Base-by-base conservation (phyloP, 1,140 invertebrate genomes). In the Saxidomus purpurata region DNA sequence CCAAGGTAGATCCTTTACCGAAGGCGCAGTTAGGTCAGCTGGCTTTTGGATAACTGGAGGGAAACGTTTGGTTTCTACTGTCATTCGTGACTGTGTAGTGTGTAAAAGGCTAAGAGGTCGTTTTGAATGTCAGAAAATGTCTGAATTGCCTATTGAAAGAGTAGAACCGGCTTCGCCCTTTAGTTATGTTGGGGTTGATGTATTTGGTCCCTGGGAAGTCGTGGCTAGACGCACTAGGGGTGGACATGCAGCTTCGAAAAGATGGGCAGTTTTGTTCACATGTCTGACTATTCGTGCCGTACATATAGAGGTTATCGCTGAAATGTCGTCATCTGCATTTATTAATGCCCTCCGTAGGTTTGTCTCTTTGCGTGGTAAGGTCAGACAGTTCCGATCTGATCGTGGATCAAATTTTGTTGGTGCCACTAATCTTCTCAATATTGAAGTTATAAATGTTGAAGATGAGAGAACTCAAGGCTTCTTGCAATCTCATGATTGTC, bases 321-420 rank as follows among this genome's bases (percentile, higher is more conserved):
- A 90, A n/a, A 84, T 92, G 87, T 59, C 89, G 55, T 61, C 80
- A 34, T 87, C 74, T 22, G 43, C 74, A n/a, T 91, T 92, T 71
- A 86, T 92, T 31, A 92, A 92, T 67, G 89, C 89, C 19, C 59
- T 90, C 2, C 31, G 91, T 43, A 25, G 87, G 25, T 90, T 90
- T 28, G 52, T 92, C 0, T 85, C 85, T 28, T 25, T 87, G 13
- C n/a, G 25, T 89, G 38, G 92, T 88, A 28, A 76, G 28, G 77
- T 82, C 22, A 63, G 71, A 59, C 9, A 34, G 22, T 61, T 91
- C 40, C 8, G 79, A 4, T 91, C 63, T 69, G 92, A 93, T 38
- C 31, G 79, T 52, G 90, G 90, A 17, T 91, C 91, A 4, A 93
- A 90, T 52, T 93, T 93, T 85, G 74, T 88, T 6, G 90, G 90